Conservation (phyloP, 2,113 vertebrate species). For the Corvus hawaiiensis region DNA sequence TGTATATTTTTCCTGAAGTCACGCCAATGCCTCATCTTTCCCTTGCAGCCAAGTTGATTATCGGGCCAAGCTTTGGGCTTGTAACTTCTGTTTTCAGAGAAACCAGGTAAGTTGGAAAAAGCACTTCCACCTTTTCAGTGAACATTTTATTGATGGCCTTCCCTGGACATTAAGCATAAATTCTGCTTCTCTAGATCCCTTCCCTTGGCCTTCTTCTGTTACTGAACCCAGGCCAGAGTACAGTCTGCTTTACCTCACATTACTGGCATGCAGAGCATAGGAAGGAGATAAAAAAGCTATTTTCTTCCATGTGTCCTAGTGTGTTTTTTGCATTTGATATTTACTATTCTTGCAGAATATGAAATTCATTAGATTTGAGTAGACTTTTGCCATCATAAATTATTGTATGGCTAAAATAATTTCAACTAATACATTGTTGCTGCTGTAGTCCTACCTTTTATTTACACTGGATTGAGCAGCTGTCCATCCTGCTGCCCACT, state of each 20-base stretch:
- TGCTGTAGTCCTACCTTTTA: neutral
- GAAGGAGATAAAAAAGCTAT: neutral
- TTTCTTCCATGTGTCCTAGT: neutral
- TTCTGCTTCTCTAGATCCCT: neutral
- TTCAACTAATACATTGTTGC: neutral
- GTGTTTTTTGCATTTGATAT: neutral
- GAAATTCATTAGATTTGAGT: neutral
- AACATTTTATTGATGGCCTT: neutral
- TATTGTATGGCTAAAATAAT: neutral
- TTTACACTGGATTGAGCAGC: neutral
- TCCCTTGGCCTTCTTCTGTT: neutral
- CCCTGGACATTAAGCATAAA: neutral
- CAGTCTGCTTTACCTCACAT: neutral
- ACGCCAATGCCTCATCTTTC: neutral
- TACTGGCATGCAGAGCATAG: neutral
- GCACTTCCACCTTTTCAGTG: neutral
- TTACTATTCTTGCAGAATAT: neutral
- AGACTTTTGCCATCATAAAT: neutral
- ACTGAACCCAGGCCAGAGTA: neutral
- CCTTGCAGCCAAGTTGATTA: constrained; percentile 91
- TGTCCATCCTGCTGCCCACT: neutral
- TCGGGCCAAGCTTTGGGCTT: constrained; percentile 96
- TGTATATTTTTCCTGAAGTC: neutral
- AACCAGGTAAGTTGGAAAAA: constrained; percentile 82
- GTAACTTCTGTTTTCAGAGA: constrained; percentile 98